Evolutionary conservation across 2,113 vertebrate genomes (phyloP).

Genomic region (Xenus cinereus): DNA sequence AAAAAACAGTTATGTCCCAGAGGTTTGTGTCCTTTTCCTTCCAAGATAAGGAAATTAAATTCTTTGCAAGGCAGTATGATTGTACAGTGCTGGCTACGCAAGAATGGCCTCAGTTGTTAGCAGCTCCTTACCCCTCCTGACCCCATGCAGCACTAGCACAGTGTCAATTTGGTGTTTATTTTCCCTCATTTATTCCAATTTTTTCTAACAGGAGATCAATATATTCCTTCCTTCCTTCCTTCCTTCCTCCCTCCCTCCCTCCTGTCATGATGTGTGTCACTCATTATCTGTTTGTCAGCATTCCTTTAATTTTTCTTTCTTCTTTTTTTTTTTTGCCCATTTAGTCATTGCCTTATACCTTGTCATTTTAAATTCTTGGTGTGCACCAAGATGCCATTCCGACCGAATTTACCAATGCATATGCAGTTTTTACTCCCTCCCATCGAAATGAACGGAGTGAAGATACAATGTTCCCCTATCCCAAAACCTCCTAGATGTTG

Average conservation of each 20-base stretch:
- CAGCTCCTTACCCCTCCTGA: background rate
- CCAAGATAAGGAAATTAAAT: background rate
- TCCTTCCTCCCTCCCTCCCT: background rate
- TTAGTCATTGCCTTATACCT: background rate
- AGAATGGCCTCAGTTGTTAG: background rate
- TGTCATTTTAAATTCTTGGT: background rate
- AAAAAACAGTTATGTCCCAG: background rate
- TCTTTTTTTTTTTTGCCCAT: rapidly evolving
- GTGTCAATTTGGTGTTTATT: background rate
- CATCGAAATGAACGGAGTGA: background rate
- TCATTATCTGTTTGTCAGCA: background rate
- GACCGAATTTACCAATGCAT: background rate
- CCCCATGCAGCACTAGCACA: background rate
- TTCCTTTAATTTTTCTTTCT: background rate
- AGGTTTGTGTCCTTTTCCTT: background rate
- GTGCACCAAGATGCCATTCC: background rate
- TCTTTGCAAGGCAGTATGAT: background rate
- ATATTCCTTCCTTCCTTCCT: background rate
- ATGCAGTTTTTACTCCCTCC: background rate
- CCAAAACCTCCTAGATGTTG: background rate
- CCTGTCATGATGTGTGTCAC: background rate
- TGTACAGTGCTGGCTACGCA: background rate
- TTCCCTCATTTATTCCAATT: background rate
- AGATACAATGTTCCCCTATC: background rate
- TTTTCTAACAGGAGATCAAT: background rate